Percentiles rank a stretch among this genome's conserved stretches.
These are phyloP conservation scores for Trichopria drosophilae DNA, from an alignment of 2,888 invertebrate species.

Conservation along the genomic window DNA sequence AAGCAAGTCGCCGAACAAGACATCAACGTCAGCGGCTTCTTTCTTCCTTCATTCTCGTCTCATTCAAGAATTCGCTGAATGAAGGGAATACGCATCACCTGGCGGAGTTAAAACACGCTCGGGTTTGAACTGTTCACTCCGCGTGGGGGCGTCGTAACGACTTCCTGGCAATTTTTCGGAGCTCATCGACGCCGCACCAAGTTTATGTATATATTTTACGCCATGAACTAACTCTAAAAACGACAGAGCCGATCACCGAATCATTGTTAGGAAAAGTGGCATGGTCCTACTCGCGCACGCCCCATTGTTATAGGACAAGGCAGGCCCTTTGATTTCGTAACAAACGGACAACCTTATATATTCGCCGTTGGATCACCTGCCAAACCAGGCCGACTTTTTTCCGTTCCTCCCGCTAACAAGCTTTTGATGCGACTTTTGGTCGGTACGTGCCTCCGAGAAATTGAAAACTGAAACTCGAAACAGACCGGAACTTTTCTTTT, in stretches of 20 bases:
- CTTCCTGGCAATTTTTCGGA: conserved; percentile 34
- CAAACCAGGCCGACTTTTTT: conserved; percentile 15
- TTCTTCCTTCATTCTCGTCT: too few relatives aligned
- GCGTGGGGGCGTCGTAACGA: conserved; percentile 35
- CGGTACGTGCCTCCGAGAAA: not conserved
- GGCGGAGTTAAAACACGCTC: conserved; percentile 14
- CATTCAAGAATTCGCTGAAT: not conserved
- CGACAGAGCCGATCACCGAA: too few relatives aligned
- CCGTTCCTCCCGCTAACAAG: conserved; percentile 22
- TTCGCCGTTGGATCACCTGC: conserved; percentile 38
- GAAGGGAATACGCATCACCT: conserved; percentile 31
- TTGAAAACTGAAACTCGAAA: too few relatives aligned
- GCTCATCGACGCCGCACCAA: too few relatives aligned
- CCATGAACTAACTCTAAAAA: too few relatives aligned
- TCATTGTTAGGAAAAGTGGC: conserved; percentile 24
- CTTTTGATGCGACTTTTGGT: conserved; percentile 26
- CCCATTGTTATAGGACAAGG: conserved; percentile 44
- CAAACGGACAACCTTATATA: conserved; percentile 37
- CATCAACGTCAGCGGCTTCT: too few relatives aligned
- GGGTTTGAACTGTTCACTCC: conserved; percentile 32
- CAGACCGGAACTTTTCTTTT: too few relatives aligned
- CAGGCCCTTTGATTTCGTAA: conserved; percentile 36
- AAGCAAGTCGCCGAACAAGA: too few relatives aligned
- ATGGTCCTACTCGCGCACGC: conserved; percentile 39
- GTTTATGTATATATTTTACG: too few relatives aligned